Percentiles rank a stretch among this genome's conserved stretches.
phyloP scores from a whole-genome alignment of 2,888 invertebrate species.

The Ferdinandea cuprea region DNA sequence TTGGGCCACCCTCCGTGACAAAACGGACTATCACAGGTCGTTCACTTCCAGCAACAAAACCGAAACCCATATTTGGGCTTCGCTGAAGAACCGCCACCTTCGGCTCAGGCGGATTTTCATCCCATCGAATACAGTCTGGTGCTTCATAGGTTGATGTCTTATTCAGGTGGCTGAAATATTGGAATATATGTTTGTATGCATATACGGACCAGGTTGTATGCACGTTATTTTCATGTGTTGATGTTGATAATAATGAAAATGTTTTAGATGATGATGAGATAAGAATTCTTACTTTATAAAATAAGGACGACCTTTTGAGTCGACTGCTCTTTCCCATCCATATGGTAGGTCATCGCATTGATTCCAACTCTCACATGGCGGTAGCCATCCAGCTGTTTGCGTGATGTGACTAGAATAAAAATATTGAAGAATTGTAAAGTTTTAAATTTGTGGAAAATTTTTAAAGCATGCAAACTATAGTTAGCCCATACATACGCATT shows the following conservation, averaged over 20 bases:
- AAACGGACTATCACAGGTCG: conserved; percentile 95
- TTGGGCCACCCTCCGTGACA: conserved; percentile 95
- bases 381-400: conserved; percentile 93
- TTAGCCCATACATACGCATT: no score
- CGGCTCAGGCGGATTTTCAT: conserved; percentile 90
- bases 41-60: conserved; percentile 97
- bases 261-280: neutral
- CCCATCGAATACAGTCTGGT: conserved; percentile 86
- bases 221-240: conserved; percentile 5
- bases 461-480: neutral
- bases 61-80: conserved; percentile 93
- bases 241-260: neutral
- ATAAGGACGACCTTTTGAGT: conserved; percentile 90
- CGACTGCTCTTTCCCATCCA: conserved; percentile 95
- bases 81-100: conserved; percentile 89
- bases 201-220: conserved; percentile 12
- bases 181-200: conserved; percentile 15
- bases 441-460: neutral
- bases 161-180: conserved; percentile 87
- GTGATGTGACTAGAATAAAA: conserved; percentile 88
- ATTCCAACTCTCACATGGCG: conserved; percentile 93
- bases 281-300: conserved; percentile 88
- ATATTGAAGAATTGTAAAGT: neutral
- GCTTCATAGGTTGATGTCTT: conserved; percentile 96
- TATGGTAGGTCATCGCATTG: conserved; percentile 89